Evolutionary conservation across 2,888 invertebrate species (phyloP).

Genomic region (Tipula lateralis): DNA sequence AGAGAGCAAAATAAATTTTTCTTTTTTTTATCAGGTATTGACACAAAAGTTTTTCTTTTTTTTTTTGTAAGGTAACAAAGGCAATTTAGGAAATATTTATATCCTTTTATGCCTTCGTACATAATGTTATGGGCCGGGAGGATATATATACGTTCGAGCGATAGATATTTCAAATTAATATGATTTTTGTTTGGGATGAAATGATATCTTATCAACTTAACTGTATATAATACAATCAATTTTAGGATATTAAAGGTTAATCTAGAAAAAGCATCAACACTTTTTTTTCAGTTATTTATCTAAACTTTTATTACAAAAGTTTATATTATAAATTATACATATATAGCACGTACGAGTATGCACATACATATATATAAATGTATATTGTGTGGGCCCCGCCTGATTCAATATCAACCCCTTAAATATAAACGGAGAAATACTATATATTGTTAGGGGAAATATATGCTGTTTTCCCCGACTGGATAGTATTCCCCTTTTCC

Average conservation of each 20-base stretch:
- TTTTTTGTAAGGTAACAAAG: not conserved
- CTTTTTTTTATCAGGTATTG: not conserved
- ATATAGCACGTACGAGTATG: too few species aligned
- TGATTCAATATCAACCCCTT: not conserved
- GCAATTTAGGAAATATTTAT: constrained; percentile 19
- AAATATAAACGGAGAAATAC: not conserved
- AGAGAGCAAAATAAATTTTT: not conserved
- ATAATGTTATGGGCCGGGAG: not conserved
- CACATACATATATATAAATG: not conserved
- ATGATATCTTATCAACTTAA: not conserved
- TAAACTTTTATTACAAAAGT: not conserved
- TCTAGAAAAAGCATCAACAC: not conserved
- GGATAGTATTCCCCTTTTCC: not conserved
- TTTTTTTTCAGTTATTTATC: not conserved
- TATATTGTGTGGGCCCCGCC: not conserved
- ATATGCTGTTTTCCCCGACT: not conserved
- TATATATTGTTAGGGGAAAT: not conserved
- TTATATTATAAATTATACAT: not conserved
- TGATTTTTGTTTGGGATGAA: not conserved
- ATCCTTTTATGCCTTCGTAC: not conserved
- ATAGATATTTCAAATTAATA: constrained; percentile 7
- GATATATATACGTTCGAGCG: not conserved
- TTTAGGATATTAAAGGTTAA: constrained; percentile 19
- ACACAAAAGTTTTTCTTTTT: not conserved
- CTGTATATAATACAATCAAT: not conserved